Evolutionary conservation across 1,140 invertebrate genomes (phyloP).

Genomic region (Microplitis mediator): DNA sequence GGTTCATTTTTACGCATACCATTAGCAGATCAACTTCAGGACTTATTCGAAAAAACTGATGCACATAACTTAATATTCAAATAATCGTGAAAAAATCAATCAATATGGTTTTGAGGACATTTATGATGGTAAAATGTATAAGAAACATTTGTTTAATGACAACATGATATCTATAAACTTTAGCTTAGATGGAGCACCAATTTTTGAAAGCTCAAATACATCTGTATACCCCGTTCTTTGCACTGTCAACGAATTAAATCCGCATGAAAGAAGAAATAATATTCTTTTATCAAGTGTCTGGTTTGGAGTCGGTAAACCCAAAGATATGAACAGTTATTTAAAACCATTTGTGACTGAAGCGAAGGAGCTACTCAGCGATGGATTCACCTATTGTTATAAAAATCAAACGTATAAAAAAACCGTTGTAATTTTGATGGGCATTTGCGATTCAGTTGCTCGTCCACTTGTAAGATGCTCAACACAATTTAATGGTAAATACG

Average conservation of each 20-base stretch:
- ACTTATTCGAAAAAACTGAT: conserved; percentile 2
- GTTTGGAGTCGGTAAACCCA: background rate
- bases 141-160: background rate
- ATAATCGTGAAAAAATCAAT: background rate
- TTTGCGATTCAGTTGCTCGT: too few relatives aligned
- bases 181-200: conserved; percentile 24
- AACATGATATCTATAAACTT: conserved; percentile 10
- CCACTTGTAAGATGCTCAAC: background rate
- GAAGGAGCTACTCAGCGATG: too few relatives aligned
- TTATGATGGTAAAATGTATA: conserved; percentile 21
- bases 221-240: conserved; percentile 27
- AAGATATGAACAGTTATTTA: conserved; percentile 15
- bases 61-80: background rate
- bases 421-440: too few relatives aligned
- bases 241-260: conserved; percentile 31
- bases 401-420: too few relatives aligned
- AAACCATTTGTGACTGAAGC: too few relatives aligned
- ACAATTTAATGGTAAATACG: background rate
- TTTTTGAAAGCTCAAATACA: conserved; percentile 28
- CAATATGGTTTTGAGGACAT: conserved; percentile 7
- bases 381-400: too few relatives aligned
- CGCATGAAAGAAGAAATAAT: conserved; percentile 4
- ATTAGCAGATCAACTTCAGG: conserved; percentile 4
- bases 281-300: background rate
- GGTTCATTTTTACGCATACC: conserved; percentile 14